Evolutionary conservation across 1,140 invertebrate species (phyloP), one percentile per base, ranked within the genome.

Genomic region (Drosophila yakuba): DNA sequence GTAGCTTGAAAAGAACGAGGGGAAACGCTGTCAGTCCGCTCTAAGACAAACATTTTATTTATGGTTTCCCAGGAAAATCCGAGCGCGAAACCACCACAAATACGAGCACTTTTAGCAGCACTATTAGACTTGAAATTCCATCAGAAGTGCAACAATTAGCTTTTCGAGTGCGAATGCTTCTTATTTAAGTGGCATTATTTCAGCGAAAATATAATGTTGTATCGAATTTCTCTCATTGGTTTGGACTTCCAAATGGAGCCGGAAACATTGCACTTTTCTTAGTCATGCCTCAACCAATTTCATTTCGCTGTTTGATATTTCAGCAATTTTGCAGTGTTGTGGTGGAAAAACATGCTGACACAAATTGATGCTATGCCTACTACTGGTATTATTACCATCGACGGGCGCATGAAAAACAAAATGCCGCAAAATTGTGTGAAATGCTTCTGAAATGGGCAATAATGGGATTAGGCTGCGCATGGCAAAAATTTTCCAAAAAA

Each of bases 1-100:
- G 68, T 60, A 57, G 47, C 23, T 15, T 25, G 17, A 50, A 56
- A 48, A 55, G 68, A 35, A 52, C 38, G 44, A 36, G 39, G 38
- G 68, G 62, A 85, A 78, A 48, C 50, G 47, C 61, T 86, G 78
- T 78, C 78, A 71, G 63, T 64, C 51, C 20, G 73, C n/a, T 41
- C 52, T 68, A 81, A 72, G 74, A 72, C 71, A 62, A 66, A 80
- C 84, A 38, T 59, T 77, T 89, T 86, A 88, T 89, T 88, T 89
- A 77, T 89, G 48, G 57, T 54, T 82, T 88, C 71, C 75, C 50
- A 25, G 52, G 54, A 47, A 36, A 36, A 15, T 28, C 64, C 35
- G 83, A 75, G 75, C 71, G 75, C 61, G 73, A 79, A 79, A 83
- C 68, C 17, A 69, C 47, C 52, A 39, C 63, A 71, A 48, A 57